Evolutionary conservation across 2,888 invertebrate genomes (phyloP).

Genomic region (Leptogaster cylindrica): DNA sequence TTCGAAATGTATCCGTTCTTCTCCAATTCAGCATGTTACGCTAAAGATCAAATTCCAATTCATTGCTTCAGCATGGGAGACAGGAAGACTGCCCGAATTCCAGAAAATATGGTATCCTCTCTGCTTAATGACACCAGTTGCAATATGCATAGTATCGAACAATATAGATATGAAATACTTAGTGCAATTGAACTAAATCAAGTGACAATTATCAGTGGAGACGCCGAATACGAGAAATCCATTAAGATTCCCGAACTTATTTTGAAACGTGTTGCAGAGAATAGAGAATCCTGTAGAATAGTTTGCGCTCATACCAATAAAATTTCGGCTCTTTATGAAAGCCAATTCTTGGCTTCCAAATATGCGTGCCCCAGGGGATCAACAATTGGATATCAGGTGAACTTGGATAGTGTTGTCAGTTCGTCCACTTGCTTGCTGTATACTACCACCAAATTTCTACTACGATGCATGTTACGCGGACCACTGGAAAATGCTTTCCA

Average conservation of each 20-base stretch:
- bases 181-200: conserved; percentile 73
- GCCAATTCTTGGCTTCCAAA: conserved; percentile 78
- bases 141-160: conserved; percentile 74
- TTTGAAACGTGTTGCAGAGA: conserved; percentile 74
- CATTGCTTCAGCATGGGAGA: conserved; percentile 9
- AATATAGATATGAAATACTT: conserved; percentile 77
- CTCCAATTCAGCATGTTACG: not conserved
- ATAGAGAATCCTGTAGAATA: conserved; percentile 75
- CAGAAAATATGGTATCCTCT: too few relatives aligned
- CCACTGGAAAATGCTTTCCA: conserved; percentile 61
- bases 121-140: too few relatives aligned
- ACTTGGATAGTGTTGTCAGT: conserved; percentile 69
- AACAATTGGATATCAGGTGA: conserved; percentile 85
- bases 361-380: conserved; percentile 71
- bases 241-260: conserved; percentile 92
- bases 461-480: conserved; percentile 85
- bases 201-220: conserved; percentile 86
- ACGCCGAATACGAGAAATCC: conserved; percentile 89
- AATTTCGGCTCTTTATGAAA: conserved; percentile 85
- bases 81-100: not conserved
- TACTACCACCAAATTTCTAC: conserved; percentile 55
- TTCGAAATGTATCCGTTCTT: not conserved
- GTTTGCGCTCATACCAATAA: conserved; percentile 91
- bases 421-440: conserved; percentile 44
- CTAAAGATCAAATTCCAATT: conserved; percentile 5